Evolutionary conservation across 92 coral and sea anemone genomes (phyloP).

Genomic region (Montipora capitata): DNA sequence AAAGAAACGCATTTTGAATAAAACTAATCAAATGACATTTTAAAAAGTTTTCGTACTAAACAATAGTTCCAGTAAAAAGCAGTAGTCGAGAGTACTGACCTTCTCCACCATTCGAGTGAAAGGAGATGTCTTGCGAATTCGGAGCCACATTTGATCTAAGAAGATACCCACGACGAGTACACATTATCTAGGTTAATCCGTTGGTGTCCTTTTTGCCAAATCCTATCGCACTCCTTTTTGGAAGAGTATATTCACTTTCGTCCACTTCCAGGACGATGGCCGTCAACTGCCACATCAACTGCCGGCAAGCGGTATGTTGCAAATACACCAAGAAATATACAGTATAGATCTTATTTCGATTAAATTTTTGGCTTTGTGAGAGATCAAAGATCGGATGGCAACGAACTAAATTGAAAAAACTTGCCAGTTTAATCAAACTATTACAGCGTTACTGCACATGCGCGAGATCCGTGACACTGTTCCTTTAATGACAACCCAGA

Average conservation of each 20-base stretch:
- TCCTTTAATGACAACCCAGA: neutral
- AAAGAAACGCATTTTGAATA: neutral
- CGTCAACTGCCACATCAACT: slow-evolving; percentile 11
- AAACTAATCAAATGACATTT: slow-evolving; percentile 23
- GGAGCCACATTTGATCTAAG: slow-evolving; percentile 29
- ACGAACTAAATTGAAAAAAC: slow-evolving; percentile 9
- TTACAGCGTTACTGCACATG: slow-evolving; percentile 18
- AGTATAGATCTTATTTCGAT: neutral
- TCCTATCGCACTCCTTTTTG: neutral
- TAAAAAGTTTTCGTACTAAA: neutral
- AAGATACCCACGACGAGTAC: slow-evolving; percentile 38
- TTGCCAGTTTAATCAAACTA: slow-evolving; percentile 4
- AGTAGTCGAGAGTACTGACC: slow-evolving; percentile 12
- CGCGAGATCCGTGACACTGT: slow-evolving; percentile 9
- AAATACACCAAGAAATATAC: slow-evolving; percentile 2
- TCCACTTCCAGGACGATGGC: slow-evolving; percentile 43
- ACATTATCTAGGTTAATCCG: slow-evolving; percentile 13
- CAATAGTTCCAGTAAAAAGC: neutral
- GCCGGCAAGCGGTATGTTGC: neutral
- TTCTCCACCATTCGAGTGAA: slow-evolving; percentile 36
- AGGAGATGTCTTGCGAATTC: slow-evolving; percentile 43
- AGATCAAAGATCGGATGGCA: slow-evolving; percentile 12
- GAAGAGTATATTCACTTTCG: slow-evolving; percentile 16
- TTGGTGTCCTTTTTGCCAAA: slow-evolving; percentile 27
- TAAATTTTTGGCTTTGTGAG: slow-evolving; percentile 10